A percentile compares a stretch with the other conserved stretches of the same genome.
Evolutionary conservation across 2,113 vertebrate species (phyloP).

Genomic region (Cephalopholis sonnerati): DNA sequence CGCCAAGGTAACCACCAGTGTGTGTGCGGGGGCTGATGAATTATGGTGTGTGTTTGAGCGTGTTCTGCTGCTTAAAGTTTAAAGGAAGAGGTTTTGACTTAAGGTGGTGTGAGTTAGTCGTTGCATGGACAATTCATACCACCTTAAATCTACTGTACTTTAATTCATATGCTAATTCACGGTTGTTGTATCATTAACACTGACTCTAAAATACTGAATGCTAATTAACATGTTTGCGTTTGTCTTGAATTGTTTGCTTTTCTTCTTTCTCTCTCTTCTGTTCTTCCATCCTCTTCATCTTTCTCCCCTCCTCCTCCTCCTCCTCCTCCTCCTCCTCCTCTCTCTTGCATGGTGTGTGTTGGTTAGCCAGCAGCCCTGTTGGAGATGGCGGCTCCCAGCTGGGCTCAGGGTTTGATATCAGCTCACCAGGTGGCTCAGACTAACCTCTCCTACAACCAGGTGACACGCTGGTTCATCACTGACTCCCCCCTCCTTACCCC

Average conservation of each 20-base stretch:
- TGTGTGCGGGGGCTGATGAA: not conserved
- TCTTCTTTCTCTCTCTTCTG: slow-evolving; percentile 9
- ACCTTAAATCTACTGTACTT: slow-evolving; percentile 19
- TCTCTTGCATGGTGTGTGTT: slow-evolving; percentile 73
- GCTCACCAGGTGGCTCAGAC: slow-evolving; percentile 99
- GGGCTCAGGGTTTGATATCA: slow-evolving; percentile 99
- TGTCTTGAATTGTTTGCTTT: slow-evolving; percentile 58
- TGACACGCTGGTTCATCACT: slow-evolving; percentile 83
- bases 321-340: not conserved
- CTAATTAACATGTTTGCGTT: slow-evolving; percentile 52
- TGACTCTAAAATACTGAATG: not conserved
- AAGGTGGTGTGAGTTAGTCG: slow-evolving; percentile 25
- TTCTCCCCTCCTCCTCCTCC: not conserved
- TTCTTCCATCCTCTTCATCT: too few species aligned
- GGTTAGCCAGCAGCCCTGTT: slow-evolving; percentile 94
- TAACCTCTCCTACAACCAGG: slow-evolving; percentile 99
- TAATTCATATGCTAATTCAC: not conserved
- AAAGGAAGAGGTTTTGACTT: slow-evolving; percentile 6
- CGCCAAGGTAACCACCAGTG: slow-evolving; percentile 88
- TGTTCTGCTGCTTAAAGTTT: slow-evolving; percentile 13
- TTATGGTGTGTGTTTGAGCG: slow-evolving; percentile 13
- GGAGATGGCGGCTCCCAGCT: slow-evolving; percentile 97
- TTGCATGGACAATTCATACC: not conserved
- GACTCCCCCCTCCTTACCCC: not conserved
- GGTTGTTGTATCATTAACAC: not conserved